Percentiles rank a stretch among this genome's conserved stretches.
phyloP scores from a whole-genome alignment of 2,113 vertebrate species.

The Laterallus jamaicensis region DNA sequence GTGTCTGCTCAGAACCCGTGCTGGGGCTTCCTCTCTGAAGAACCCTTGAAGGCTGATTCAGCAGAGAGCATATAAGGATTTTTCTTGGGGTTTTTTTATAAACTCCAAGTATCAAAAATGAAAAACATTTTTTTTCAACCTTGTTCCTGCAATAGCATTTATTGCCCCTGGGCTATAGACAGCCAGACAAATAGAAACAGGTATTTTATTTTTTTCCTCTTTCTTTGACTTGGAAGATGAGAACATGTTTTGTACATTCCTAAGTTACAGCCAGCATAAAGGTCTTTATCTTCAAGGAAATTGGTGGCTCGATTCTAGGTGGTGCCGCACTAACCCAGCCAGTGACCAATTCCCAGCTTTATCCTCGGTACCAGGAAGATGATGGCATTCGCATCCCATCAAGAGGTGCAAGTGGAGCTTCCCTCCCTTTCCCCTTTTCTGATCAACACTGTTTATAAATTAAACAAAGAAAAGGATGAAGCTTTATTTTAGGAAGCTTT shows the following conservation, averaged over 20 bases:
- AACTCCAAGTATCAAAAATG: slow-evolving; percentile 19
- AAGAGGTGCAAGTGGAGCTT: not conserved
- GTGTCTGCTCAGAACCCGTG: not conserved
- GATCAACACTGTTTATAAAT: slow-evolving; percentile 7
- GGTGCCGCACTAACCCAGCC: not conserved
- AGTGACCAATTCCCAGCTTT: slow-evolving; percentile 27
- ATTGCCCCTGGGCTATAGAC: slow-evolving; percentile 1
- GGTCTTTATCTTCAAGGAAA: slow-evolving; percentile 52
- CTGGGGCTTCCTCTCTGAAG: not conserved
- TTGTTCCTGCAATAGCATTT: not conserved
- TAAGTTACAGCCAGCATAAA: slow-evolving; percentile 43
- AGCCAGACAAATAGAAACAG: slow-evolving; percentile 30
- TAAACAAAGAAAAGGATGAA: slow-evolving; percentile 40
- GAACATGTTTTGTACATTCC: slow-evolving; percentile 34
- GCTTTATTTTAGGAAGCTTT: slow-evolving; percentile 51
- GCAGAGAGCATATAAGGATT: not conserved
- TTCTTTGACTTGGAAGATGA: slow-evolving; percentile 35
- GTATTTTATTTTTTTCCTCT: not conserved
- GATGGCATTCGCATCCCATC: slow-evolving; percentile 9
- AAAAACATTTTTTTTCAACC: slow-evolving; percentile 5
- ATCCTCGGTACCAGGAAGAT: not conserved
- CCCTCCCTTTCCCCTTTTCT: slow-evolving; percentile 1
- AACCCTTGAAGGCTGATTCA: slow-evolving; percentile 1
- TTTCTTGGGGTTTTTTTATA: not conserved
- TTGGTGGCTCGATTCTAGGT: slow-evolving; percentile 18